Evolutionary conservation across 2,113 vertebrate species (phyloP).

Genomic region (Periophthalmus modestus): DNA sequence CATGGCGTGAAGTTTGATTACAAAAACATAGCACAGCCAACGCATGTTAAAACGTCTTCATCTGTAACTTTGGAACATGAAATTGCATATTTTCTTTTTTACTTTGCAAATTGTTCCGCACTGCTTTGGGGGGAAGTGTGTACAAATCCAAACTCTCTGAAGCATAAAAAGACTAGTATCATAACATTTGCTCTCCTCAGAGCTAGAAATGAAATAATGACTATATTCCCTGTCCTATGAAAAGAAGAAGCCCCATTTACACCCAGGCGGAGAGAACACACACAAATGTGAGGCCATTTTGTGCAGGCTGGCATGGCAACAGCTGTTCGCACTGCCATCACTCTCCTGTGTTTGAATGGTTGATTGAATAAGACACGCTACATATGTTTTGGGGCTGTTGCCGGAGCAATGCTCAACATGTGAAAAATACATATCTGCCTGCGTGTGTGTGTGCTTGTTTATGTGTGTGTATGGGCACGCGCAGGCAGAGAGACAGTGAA

Average conservation of each 20-base stretch:
- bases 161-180: conserved; percentile 5
- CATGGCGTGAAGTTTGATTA: neutral
- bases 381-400: conserved; percentile 64
- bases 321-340: conserved; percentile 66
- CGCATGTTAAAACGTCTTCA: conserved; percentile 3
- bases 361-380: conserved; percentile 66
- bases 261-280: conserved; percentile 56
- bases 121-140: neutral
- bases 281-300: conserved; percentile 65
- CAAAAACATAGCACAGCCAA: conserved; percentile 1
- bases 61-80: neutral
- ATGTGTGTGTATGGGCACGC: neutral
- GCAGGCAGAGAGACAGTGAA: conserved; percentile 43
- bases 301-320: conserved; percentile 62
- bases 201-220: conserved; percentile 1
- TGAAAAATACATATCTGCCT: conserved; percentile 39
- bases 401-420: conserved; percentile 42
- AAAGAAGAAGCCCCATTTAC: conserved; percentile 40
- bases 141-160: conserved; percentile 1
- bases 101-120: neutral
- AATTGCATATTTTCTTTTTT: neutral
- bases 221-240: neutral
- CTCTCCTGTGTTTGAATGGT: conserved; percentile 52
- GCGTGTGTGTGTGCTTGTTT: conserved; percentile 9
- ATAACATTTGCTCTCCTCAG: conserved; percentile 2